A percentile compares a stretch with the other conserved stretches of the same genome.
phyloP scores from a whole-genome alignment of 2,797 vertebrate species.

The Eulemur rubriventer region DNA sequence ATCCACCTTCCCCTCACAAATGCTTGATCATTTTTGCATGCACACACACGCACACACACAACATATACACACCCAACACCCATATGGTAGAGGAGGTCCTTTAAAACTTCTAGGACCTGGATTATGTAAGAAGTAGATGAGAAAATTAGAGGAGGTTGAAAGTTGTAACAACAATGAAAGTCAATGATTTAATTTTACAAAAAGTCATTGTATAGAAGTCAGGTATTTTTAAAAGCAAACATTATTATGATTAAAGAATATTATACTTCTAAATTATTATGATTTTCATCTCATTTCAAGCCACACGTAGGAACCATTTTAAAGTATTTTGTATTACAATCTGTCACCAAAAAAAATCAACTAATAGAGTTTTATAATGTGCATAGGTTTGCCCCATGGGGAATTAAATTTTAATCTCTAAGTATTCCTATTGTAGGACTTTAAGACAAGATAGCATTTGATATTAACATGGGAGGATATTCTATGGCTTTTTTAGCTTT shows the following conservation, averaged over 20 bases:
- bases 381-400: not conserved
- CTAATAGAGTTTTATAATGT: conserved; percentile 72
- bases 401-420: conserved; percentile 34
- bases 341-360: conserved; percentile 67
- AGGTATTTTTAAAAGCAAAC: conserved; percentile 61
- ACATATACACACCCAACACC: not conserved
- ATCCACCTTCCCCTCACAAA: conserved; percentile 1
- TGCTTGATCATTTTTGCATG: not conserved
- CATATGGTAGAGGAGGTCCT: not conserved
- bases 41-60: too few relatives aligned
- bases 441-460: conserved; percentile 47
- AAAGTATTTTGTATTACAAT: conserved; percentile 57
- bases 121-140: conserved; percentile 20
- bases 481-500: conserved; percentile 43
- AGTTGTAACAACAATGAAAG: conserved; percentile 27
- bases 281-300: conserved; percentile 44
- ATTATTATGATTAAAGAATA: not conserved
- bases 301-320: conserved; percentile 25
- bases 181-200: not conserved
- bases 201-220: not conserved
- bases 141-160: conserved; percentile 37
- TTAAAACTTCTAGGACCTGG: conserved; percentile 39
- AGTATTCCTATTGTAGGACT: conserved; percentile 56
- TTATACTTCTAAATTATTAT: not conserved
- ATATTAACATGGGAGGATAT: conserved; percentile 51